Conservation (phyloP, 2,888 invertebrate genomes). For the Caenorhabditis panamensis region DNA sequence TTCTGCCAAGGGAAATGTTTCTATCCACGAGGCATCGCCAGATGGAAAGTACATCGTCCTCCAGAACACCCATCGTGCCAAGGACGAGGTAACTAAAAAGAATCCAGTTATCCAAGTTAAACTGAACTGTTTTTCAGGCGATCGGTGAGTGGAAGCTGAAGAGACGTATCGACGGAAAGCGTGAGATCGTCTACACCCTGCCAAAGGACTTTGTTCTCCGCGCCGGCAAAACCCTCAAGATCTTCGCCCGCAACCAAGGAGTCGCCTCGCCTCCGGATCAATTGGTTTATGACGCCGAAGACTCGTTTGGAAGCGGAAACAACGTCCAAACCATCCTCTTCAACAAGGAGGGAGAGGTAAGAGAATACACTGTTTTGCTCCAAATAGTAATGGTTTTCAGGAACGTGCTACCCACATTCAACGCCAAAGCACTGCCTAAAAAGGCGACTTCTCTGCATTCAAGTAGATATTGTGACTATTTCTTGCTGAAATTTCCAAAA, state of each 20-base stretch:
- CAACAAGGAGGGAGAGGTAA: slow-evolving; percentile 80
- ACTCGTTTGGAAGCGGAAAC: slow-evolving; percentile 78
- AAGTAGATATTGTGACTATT: slow-evolving; percentile 46
- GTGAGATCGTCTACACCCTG: slow-evolving; percentile 80
- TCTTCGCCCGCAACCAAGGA: slow-evolving; percentile 76
- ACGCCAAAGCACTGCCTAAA: slow-evolving; percentile 69
- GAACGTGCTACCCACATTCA: slow-evolving; percentile 81
- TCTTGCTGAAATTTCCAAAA: slow-evolving; percentile 43
- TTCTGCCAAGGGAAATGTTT: slow-evolving; percentile 83
- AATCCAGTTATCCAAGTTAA: too few species aligned
- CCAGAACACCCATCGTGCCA: slow-evolving; percentile 83
- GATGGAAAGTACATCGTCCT: slow-evolving; percentile 83
- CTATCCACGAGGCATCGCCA: slow-evolving; percentile 83
- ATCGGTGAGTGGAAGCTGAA: slow-evolving; percentile 82
- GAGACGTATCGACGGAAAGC: slow-evolving; percentile 82
- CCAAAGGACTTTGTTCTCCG: slow-evolving; percentile 79
- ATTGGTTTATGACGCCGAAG: slow-evolving; percentile 77
- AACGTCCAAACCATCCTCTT: slow-evolving; percentile 81
- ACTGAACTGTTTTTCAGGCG: slow-evolving; percentile 23
- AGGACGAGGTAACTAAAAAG: slow-evolving; percentile 81
- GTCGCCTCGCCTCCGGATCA: slow-evolving; percentile 76
- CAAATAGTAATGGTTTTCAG: slow-evolving; percentile 49
- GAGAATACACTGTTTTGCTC: too few species aligned
- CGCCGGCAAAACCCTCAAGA: slow-evolving; percentile 78
- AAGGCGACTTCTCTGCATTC: slow-evolving; percentile 55